Evolutionary conservation across 2,797 vertebrate species (phyloP), one percentile per base, ranked within the genome.

Genomic region (Momotus momota): DNA sequence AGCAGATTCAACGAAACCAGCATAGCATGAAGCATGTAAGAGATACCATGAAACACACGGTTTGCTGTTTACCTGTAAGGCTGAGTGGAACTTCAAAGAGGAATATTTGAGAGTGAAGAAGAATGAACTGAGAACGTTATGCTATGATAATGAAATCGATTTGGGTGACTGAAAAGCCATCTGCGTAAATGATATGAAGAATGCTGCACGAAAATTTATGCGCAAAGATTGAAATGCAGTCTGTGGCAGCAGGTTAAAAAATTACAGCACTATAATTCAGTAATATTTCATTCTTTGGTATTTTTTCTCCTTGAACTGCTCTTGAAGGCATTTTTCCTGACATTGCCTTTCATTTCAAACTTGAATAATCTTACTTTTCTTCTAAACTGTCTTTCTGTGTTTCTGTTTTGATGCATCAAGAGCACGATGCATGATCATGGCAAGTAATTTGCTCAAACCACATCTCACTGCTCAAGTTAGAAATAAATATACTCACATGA

Each of bases 251-350:
- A 58, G 54, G 54, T 72, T 88, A 89, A 97, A 49, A 95, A 94
- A 93, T 92, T 69, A 82, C 1, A 92, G 75, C 23, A 10, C 58
- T 90, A 29, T 55, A 54, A 90, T 46, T 86, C 41, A 82, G 66
- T 35, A 49, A 38, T 43, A 18, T 66, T 67, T 62, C 51, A 66
- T 80, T 87, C 35, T 94, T 96, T 51, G 43, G 0, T 78, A 19
- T 12, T 78, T 80, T 82, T 13, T 61, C 74, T 20, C 64, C 33
- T 73, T 88, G 23, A 64, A 92, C 49, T 35, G 49, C 67, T 93
- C 65, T 81, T 82, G 82, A 62, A 95, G 92, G 81, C 2, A 82
- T 93, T 93, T 82, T 79, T 91, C 74, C 69, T 86, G 43, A 80
- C 23, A 64, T 48, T 16, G 72, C 9, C 26, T 93, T 80, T 60